phyloP scores from a whole-genome alignment of 2,797 vertebrate species.

The Rhinella marina region DNA sequence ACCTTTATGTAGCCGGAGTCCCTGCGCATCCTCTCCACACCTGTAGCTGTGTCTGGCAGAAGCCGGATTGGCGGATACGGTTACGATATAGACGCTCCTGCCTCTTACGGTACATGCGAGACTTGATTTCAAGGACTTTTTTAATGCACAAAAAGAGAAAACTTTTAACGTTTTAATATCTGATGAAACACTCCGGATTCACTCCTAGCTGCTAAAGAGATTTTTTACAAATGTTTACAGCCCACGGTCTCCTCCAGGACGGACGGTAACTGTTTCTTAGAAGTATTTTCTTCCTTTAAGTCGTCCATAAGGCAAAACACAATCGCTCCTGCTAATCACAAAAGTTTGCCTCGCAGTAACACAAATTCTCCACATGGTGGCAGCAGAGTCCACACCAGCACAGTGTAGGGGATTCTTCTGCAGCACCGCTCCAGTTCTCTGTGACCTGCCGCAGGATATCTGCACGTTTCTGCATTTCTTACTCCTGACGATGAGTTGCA shows the following conservation, averaged over 20 bases:
- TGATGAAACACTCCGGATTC: not conserved
- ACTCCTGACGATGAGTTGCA: not conserved
- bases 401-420: not conserved
- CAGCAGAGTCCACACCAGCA: constrained; percentile 9
- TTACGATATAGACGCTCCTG: not conserved
- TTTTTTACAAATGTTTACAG: constrained; percentile 9
- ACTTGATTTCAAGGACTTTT: not conserved
- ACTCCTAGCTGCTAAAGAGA: constrained; percentile 1
- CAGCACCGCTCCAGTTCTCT: not conserved
- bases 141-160: not conserved
- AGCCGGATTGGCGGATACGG: not conserved
- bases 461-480: not conserved
- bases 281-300: too few species aligned
- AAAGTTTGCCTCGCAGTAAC: not conserved
- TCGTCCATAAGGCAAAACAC: too few species aligned
- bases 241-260: not conserved
- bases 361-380: not conserved
- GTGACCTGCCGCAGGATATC: not conserved
- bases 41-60: too few species aligned
- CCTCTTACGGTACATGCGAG: not conserved
- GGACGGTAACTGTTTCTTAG: too few species aligned
- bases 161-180: not conserved
- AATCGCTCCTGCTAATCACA: too few species aligned
- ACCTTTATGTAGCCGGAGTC: constrained; percentile 89
- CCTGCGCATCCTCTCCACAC: too few species aligned